Evolutionary conservation across 2,113 vertebrate genomes (phyloP), one percentile per base, ranked within the genome.

Genomic region (Callaeas wilsoni): DNA sequence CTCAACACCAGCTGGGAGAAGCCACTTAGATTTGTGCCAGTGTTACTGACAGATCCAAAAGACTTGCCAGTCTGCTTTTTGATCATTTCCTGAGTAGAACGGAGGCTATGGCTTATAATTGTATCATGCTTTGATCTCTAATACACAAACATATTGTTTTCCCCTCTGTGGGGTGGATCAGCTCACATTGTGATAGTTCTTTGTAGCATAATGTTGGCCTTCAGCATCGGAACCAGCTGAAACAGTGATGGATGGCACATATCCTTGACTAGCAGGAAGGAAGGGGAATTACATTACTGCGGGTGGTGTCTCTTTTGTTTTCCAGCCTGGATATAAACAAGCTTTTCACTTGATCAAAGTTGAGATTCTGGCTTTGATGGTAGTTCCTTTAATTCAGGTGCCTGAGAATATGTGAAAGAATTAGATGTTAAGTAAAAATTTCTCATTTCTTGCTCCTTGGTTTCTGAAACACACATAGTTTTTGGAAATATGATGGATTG

Each of bases 211-310:
- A 74, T 57, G 32, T 30, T 93, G 22, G 67, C 20, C 49, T 73
- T 42, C 50, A 89, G 68, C n/a, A 3, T 2, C 37, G 71, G n/a
- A 83, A 32, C 44, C 17, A 57, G 62, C 27, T 79, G 70, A 73
- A 52, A 37, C 6, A 5, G 42, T 0, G 0, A 13, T 35, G 59
- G 30, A 44, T 62, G 22, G 47, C 47, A 55, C n/a, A 71, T 30
- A 30, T 59, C 15, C 30, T 14, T 23, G 50, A 19, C 25, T 69
- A 50, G 84, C 23, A 30, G 77, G 60, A 91, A 87, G 80, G 73
- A 92, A 84, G 50, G n/a, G 56, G 29, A 67, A 32, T 92, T n/a
- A 26, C 5, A 1, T 14, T 70, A 16, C 20, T 87, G 39, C 0
- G 0, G 35, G 39, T 50, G 39, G 7, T 73, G 17, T 67, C 35